phyloP scores from a whole-genome alignment of 2,888 invertebrate species.

The Oasisia sp. region DNA sequence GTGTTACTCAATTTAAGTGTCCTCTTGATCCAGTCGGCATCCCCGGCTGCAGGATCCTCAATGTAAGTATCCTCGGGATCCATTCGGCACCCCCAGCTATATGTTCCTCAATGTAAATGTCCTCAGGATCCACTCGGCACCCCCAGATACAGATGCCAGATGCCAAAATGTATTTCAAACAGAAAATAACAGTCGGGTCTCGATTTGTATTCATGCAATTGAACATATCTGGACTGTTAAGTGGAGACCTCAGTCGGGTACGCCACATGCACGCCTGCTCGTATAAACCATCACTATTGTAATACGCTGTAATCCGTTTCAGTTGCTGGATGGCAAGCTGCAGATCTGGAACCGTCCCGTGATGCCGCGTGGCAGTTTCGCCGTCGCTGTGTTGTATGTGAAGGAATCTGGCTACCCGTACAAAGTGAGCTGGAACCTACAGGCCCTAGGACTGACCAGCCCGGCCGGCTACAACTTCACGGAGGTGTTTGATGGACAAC shows the following conservation, averaged over 20 bases:
- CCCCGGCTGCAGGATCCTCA: no score
- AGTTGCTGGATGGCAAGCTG: slow-evolving; percentile 69
- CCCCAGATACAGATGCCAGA: no score
- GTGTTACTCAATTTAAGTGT: no score
- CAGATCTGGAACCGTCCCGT: slow-evolving; percentile 89
- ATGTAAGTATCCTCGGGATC: no score
- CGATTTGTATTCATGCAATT: no score
- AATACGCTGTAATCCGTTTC: slow-evolving; percentile 19
- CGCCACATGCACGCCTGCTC: background rate
- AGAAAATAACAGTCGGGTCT: no score
- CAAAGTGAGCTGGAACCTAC: slow-evolving; percentile 38
- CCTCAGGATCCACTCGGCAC: no score
- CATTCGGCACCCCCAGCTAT: no score
- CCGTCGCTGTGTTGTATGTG: slow-evolving; percentile 52
- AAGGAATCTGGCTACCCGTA: slow-evolving; percentile 46
- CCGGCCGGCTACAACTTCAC: slow-evolving; percentile 51
- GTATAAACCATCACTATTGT: background rate
- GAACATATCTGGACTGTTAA: background rate
- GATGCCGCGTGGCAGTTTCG: slow-evolving; percentile 52
- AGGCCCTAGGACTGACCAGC: slow-evolving; percentile 46
- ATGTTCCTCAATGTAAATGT: no score
- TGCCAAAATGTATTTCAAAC: no score
- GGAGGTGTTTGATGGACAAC: slow-evolving; percentile 52
- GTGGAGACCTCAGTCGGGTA: background rate
- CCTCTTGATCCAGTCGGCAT: no score